These are phyloP conservation scores for Numenius phaeopus DNA, from an alignment of 2,797 vertebrate species.

Conservation along the genomic window DNA sequence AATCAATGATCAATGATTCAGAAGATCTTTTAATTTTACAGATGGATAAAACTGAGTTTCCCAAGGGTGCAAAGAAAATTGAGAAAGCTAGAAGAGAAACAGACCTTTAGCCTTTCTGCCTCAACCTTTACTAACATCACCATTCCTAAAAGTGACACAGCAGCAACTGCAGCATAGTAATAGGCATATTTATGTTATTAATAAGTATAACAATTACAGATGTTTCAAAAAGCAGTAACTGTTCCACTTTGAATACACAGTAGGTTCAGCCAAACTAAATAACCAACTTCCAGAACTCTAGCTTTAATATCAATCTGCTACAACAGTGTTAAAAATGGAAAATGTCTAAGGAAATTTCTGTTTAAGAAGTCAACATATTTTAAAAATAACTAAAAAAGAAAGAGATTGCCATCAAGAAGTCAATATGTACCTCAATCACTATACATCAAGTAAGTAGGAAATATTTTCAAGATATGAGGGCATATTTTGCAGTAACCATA, in stretches of 20 bases:
- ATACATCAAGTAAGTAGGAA: background rate
- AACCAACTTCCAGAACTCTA: background rate
- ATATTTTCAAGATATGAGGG: background rate
- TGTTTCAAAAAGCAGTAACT: background rate
- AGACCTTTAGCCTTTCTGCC: background rate
- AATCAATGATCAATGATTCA: background rate
- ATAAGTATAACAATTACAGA: background rate
- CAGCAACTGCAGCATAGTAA: background rate
- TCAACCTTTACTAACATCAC: background rate
- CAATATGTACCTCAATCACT: background rate
- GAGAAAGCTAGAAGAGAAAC: background rate
- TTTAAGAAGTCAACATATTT: background rate
- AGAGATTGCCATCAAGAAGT: background rate
- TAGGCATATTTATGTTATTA: background rate
- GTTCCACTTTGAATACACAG: background rate
- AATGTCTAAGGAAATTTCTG: background rate
- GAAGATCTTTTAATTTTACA: slow-evolving; percentile 21
- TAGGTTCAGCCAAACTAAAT: background rate
- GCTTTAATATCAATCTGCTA: background rate
- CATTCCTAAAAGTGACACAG: background rate
- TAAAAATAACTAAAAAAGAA: background rate
- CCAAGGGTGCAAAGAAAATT: background rate
- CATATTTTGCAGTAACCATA: background rate
- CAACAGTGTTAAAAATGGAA: background rate
- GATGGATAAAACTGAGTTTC: background rate